Evolutionary conservation across 2,113 vertebrate species (phyloP).

Genomic region (Glaucidium brasilianum): DNA sequence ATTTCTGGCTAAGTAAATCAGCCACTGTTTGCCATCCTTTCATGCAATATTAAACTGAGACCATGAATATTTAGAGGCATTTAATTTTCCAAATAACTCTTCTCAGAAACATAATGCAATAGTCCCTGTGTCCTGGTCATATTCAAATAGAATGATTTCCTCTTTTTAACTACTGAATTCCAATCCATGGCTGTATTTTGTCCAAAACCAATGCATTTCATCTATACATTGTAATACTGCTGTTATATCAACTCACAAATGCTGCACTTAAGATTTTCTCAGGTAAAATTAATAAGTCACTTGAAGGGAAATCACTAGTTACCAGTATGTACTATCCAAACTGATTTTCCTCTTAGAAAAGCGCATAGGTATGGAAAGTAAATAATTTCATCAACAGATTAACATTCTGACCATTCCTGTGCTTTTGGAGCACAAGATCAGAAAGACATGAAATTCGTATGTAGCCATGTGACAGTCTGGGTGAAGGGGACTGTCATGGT

Average conservation of each 20-base stretch:
- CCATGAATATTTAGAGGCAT: conserved; percentile 6
- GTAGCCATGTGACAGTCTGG: not conserved
- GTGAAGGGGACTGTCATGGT: not conserved
- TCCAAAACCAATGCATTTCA: not conserved
- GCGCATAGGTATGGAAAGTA: not conserved
- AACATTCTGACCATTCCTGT: not conserved
- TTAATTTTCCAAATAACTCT: not conserved
- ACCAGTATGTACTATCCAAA: not conserved
- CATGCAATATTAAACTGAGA: not conserved
- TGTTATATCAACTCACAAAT: not conserved
- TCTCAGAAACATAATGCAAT: not conserved
- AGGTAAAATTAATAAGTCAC: not conserved
- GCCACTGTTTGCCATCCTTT: not conserved
- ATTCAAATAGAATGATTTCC: not conserved
- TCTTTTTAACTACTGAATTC: not conserved
- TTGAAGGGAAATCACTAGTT: not conserved
- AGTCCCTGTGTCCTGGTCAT: not conserved
- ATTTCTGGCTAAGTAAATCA: conserved; percentile 23
- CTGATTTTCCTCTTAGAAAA: not conserved
- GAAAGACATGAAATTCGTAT: not conserved
- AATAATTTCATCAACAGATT: not conserved
- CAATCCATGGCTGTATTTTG: not conserved
- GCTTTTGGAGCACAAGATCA: not conserved
- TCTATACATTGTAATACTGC: not conserved
- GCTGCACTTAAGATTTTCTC: not conserved